Percentiles rank a stretch among this genome's conserved stretches.
Conservation (phyloP, 1,140 invertebrate genomes). For the Drosophila lini region DNA sequence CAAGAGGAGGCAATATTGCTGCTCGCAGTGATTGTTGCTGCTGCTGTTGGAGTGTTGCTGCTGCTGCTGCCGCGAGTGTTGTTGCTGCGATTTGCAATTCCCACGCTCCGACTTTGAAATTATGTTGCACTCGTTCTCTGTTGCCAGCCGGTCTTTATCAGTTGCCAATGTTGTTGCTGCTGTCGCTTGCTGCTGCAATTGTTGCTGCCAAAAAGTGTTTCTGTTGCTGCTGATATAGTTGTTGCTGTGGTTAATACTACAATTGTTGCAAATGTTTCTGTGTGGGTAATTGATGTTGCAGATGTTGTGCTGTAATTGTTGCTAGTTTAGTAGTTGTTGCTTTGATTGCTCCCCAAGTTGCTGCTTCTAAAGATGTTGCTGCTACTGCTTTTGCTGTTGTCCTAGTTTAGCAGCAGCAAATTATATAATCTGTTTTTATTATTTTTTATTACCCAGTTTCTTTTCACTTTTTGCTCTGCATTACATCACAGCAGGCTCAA, state of each 20-base stretch:
- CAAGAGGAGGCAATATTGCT: background rate
- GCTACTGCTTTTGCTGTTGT: slow-evolving; percentile 47
- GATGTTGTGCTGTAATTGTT: slow-evolving; percentile 3
- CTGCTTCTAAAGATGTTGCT: slow-evolving; percentile 21
- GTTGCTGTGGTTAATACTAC: slow-evolving; percentile 7
- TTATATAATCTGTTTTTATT: slow-evolving; percentile 67
- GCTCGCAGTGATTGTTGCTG: slow-evolving; percentile 25
- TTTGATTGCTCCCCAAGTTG: background rate
- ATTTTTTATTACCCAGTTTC: slow-evolving; percentile 44
- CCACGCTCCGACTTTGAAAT: slow-evolving; percentile 79
- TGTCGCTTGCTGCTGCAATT: slow-evolving; percentile 18
- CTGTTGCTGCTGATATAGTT: slow-evolving; percentile 1
- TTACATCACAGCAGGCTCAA: slow-evolving; percentile 63
- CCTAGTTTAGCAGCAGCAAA: slow-evolving; percentile 68
- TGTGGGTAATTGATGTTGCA: background rate
- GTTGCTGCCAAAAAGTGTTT: slow-evolving; percentile 1
- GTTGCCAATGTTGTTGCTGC: slow-evolving; percentile 40
- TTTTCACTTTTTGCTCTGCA: slow-evolving; percentile 55
- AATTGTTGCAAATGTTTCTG: slow-evolving; percentile 33
- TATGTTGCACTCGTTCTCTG: slow-evolving; percentile 35
- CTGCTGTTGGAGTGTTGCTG: background rate
- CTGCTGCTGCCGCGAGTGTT: slow-evolving; percentile 5
- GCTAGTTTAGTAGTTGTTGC: slow-evolving; percentile 14
- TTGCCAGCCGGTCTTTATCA: slow-evolving; percentile 76
- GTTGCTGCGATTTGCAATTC: slow-evolving; percentile 69